These are phyloP conservation scores for Drosophila guanche DNA, from an alignment of 1,140 invertebrate species.

Conservation along the genomic window DNA sequence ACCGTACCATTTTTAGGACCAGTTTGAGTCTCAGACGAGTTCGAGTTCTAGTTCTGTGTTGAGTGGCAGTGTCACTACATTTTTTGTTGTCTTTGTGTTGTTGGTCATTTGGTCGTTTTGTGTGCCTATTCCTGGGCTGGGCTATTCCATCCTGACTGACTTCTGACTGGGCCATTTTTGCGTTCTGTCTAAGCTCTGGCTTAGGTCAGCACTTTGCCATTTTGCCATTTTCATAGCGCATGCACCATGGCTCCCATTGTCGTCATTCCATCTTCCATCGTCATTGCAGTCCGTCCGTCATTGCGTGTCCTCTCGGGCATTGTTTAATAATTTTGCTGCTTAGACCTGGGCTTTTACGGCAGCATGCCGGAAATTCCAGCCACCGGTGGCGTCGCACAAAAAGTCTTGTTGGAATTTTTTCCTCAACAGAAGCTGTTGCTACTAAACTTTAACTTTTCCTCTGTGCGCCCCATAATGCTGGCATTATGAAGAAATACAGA, in stretches of 20 bases:
- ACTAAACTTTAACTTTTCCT: constrained; percentile 32
- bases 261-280: constrained; percentile 26
- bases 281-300: background rate
- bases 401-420: constrained; percentile 35
- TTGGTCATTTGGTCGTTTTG: background rate
- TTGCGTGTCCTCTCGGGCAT: constrained; percentile 40
- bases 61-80: constrained; percentile 45
- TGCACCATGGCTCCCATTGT: constrained; percentile 55
- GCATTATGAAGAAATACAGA: constrained; percentile 14
- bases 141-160: background rate
- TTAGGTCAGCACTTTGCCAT: constrained; percentile 66
- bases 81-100: constrained; percentile 6
- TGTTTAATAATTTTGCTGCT: constrained; percentile 75
- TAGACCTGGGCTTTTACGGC: constrained; percentile 12
- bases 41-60: constrained; percentile 44
- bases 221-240: constrained; percentile 64
- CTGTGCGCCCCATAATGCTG: constrained; percentile 36
- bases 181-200: constrained; percentile 38
- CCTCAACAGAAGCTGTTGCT: constrained; percentile 17
- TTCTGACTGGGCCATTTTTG: constrained; percentile 34
- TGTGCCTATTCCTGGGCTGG: constrained; percentile 13
- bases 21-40: constrained; percentile 16
- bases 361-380: constrained; percentile 26
- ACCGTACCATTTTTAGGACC: constrained; percentile 15
- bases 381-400: background rate